Percentiles rank a stretch among this genome's conserved stretches.
phyloP scores from a whole-genome alignment of 1,140 invertebrate genomes.

The Conus betulinus region DNA sequence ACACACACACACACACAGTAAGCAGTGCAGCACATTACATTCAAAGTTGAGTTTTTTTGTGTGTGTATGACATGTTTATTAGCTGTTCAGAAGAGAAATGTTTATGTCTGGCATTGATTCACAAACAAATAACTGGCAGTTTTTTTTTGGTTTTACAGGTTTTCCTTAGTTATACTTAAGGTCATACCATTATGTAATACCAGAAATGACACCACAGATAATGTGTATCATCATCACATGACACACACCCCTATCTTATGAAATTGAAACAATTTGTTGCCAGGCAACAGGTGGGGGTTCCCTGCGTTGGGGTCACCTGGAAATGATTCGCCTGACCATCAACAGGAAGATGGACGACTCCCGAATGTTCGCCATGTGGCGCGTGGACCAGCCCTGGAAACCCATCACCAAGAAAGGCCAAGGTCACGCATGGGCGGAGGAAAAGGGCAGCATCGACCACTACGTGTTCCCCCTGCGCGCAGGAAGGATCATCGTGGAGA shows the following conservation, averaged over 20 bases:
- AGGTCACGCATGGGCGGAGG: constrained; percentile 96
- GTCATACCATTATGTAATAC: no score
- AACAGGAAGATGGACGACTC: constrained; percentile 85
- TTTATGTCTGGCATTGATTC: no score
- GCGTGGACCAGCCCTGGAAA: constrained; percentile 96
- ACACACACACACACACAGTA: no score
- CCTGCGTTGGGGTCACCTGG: constrained; percentile 87
- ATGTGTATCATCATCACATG: not conserved
- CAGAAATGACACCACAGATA: no score
- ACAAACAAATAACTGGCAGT: no score
- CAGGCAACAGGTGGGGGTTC: constrained; percentile 89
- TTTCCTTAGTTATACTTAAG: no score
- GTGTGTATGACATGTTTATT: no score
- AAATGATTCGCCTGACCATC: constrained; percentile 89
- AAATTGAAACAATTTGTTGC: not conserved
- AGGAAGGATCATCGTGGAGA: constrained; percentile 94
- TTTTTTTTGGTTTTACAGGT: no score
- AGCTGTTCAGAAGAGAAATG: no score
- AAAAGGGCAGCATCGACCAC: constrained; percentile 95
- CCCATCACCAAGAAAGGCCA: constrained; percentile 93
- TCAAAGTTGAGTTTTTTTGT: no score
- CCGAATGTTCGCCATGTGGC: constrained; percentile 94
- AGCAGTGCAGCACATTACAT: no score
- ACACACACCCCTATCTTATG: not conserved
- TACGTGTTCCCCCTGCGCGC: constrained; percentile 95